Evolutionary conservation across 2,888 invertebrate species (phyloP).

Genomic region (Perizoma flavofasciatum): DNA sequence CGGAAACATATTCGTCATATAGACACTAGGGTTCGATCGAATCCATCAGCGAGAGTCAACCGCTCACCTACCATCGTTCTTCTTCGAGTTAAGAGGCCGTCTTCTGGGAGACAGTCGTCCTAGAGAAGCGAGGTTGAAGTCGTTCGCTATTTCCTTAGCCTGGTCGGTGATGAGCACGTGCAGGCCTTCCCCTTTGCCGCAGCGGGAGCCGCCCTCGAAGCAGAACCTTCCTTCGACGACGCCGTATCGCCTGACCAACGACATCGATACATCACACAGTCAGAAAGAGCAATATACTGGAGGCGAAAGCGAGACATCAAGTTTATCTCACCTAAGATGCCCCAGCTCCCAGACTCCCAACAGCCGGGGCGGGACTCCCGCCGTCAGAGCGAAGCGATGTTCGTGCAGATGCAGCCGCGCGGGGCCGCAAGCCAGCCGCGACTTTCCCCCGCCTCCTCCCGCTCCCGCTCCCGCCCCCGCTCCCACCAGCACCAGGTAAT

Average conservation of each 20-base stretch:
- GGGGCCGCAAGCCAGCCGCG: conserved; percentile 89
- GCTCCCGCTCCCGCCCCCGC: conserved; percentile 33
- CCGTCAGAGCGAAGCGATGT: conserved; percentile 90
- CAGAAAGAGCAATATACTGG: neutral
- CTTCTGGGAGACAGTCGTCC: conserved; percentile 85
- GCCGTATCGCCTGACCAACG: conserved; percentile 88
- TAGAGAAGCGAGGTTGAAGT: conserved; percentile 88
- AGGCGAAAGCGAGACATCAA: neutral
- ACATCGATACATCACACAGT: neutral
- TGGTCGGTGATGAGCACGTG: conserved; percentile 91
- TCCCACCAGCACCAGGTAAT: conserved; percentile 64
- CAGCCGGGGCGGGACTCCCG: conserved; percentile 91
- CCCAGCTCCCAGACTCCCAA: conserved; percentile 88
- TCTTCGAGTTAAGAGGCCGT: conserved; percentile 66
- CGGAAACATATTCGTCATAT: neutral
- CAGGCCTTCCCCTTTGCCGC: conserved; percentile 92
- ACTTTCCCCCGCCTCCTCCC: conserved; percentile 27
- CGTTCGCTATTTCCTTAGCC: conserved; percentile 88
- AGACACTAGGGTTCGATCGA: neutral
- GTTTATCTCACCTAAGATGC: conserved; percentile 81
- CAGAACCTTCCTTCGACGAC: conserved; percentile 94
- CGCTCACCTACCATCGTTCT: conserved; percentile 44
- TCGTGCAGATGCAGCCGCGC: conserved; percentile 92
- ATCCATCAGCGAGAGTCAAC: neutral
- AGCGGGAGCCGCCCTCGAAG: conserved; percentile 94